Conservation (phyloP, 37 sponge, comb jelly and placozoan species). For the Chondrosia reniformis region DNA sequence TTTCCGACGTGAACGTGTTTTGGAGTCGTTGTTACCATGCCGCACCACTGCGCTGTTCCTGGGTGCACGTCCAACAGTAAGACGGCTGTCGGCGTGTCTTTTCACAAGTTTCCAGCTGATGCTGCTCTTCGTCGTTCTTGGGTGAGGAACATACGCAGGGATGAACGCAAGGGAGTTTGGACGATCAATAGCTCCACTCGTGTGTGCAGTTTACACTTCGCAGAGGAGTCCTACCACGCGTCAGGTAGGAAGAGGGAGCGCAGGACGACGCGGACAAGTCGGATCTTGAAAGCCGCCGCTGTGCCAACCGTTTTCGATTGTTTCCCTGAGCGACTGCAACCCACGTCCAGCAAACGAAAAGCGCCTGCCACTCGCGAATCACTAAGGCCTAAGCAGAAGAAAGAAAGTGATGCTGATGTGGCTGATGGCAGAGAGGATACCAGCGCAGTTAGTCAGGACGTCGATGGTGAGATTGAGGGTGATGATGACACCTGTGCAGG, state of each 20-base stretch:
- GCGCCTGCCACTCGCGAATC: slow-evolving; percentile 8
- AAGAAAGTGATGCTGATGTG: background rate
- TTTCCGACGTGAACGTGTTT: background rate
- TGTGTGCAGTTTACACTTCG: slow-evolving; percentile 7
- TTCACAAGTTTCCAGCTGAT: background rate
- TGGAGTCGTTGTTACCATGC: background rate
- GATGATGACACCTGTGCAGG: slow-evolving; percentile 2
- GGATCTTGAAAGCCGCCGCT: background rate
- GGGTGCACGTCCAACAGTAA: slow-evolving; percentile 16
- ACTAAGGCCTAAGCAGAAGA: slow-evolving; percentile 5
- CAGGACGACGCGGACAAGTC: background rate
- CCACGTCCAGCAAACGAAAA: slow-evolving; percentile 8
- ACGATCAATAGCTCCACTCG: slow-evolving; percentile 2
- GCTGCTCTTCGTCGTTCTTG: slow-evolving; percentile 8
- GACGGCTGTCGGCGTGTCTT: background rate
- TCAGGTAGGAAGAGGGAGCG: slow-evolving; percentile 11
- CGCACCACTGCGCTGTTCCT: slow-evolving; percentile 16
- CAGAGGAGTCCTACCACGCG: background rate
- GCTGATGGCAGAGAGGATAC: slow-evolving; percentile 4
- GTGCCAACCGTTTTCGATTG: slow-evolving; percentile 14
- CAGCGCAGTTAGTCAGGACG: background rate
- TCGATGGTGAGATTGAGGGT: background rate
- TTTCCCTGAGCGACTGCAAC: slow-evolving; percentile 3
- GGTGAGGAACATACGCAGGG: background rate
- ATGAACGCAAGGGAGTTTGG: slow-evolving; percentile 13